Evolutionary conservation across 2,888 invertebrate species (phyloP), one percentile per base, ranked within the genome.

Genomic region (Ophraella communa): DNA sequence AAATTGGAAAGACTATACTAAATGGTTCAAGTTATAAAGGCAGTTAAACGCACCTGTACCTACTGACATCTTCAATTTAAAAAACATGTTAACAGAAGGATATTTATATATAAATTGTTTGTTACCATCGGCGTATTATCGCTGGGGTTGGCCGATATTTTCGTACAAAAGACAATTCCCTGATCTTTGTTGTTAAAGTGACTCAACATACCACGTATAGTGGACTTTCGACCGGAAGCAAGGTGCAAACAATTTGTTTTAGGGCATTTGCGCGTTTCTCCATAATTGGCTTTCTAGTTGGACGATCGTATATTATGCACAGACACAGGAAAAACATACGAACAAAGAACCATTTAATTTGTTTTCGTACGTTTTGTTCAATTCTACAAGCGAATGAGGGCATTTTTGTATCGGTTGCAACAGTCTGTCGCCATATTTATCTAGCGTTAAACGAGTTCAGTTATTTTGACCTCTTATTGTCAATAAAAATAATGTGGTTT

Each of bases 161-260:
- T 42, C 42, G 3, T 11, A 42, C 42, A 42, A 42, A 42, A 17
- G 5, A 44, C 18, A 18, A 17, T 20, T 44, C 4, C 8, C 7
- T 44, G 8, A 2, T 44, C 44, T 8, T 44, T 11, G 8, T 44
- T 20, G 20, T 44, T 44, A 17, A 4, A 52, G 59, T 59, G 59
- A 39, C 20, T 18, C 35, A 44, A 60, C 20, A 44, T 30, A 52
- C 35, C 52, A 60, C 53, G 7, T 44, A 20, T 57, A 62, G 56
- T 27, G 44, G 27, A 62, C 33, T 42, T 8, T n/a, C 18, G 45
- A 64, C 67, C 61, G 67, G 67, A 67, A 67, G 64, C 67, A 67
- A 67, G 67, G 67, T 67, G 67, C 62, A 54, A 44, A 61, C 64
- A 62, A 61, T 64, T 62, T 45, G 61, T 67, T 64, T 58, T 27